Conservation (phyloP, 2,888 invertebrate species). For the Podabrus alpinus region DNA sequence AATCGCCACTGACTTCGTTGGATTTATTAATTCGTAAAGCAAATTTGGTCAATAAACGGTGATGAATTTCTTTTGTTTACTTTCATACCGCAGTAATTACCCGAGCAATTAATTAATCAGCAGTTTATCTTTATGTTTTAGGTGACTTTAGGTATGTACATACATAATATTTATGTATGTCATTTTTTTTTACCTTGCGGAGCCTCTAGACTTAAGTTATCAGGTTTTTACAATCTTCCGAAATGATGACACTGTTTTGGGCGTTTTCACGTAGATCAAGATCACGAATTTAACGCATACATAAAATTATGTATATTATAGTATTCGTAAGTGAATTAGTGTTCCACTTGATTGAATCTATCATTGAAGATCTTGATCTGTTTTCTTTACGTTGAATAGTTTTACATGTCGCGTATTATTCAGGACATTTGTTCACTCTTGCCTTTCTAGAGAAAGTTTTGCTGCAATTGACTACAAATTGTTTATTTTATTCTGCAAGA, state of each 20-base stretch:
- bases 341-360: not conserved
- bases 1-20: no score
- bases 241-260: not conserved
- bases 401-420: no score
- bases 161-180: no score
- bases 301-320: no score
- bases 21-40: no score
- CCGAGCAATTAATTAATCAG: not conserved
- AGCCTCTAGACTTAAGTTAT: not conserved
- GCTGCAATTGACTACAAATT: no score
- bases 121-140: not conserved
- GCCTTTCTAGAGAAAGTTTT: no score
- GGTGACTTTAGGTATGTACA: not conserved
- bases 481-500: no score
- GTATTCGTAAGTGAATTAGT: not conserved
- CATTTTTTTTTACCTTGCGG: not conserved
- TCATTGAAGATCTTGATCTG: not conserved
- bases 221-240: not conserved
- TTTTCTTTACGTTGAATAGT: not conserved
- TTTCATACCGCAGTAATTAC: not conserved
- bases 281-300: not conserved
- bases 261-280: not conserved
- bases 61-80: not conserved
- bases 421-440: no score
- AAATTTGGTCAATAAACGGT: no score